Evolutionary conservation across 2,888 invertebrate genomes (phyloP), one percentile per base, ranked within the genome.

Genomic region (Iselma pallidipennis): DNA sequence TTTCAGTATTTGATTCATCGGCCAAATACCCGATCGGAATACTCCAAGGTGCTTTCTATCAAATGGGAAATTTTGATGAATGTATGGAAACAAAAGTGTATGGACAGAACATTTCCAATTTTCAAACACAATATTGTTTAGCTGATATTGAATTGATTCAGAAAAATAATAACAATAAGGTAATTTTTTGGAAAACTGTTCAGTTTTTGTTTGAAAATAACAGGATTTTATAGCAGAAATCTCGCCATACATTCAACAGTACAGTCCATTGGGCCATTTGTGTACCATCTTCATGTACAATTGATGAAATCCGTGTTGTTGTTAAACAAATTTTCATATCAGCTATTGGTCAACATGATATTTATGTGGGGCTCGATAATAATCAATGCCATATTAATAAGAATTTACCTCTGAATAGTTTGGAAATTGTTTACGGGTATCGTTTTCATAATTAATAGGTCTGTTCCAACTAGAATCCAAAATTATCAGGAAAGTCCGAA

Each of bases 41-140:
- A 12, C 84, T 90, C 16, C 86, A 86, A 67, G 90, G 90, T 2
- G 86, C 88, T 10, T 84, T 86, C 1, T 89, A 88, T 80, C 89
- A 91, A 65, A 82, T 91, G 65, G 91, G 91, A 0, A 90, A 91
- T 79, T 91, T 87, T 74, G 91, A 91, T 76, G 89, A 91, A 79
- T 91, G 91, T 71, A 80, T 89, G 12, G 70, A 77, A 45, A 77
- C 80, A 19, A 62, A 66, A 65, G 33, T 54, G 49, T 7, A 61
- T 37, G 1, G 12, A 4, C n/a, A n/a, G n/a, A n/a, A n/a, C n/a
- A 12, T 58, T 29, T 7, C 52, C 49, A 37, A 26, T 53, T 9
- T 76, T 42, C 77, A 82, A 52, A 88, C 88, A 0, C 88, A 90
- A 76, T 91, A 90, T 75, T 91, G 91, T 76, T 82, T 88, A 10